Base-by-base conservation (phyloP, 1,140 invertebrate species). In the Samia ricini region DNA sequence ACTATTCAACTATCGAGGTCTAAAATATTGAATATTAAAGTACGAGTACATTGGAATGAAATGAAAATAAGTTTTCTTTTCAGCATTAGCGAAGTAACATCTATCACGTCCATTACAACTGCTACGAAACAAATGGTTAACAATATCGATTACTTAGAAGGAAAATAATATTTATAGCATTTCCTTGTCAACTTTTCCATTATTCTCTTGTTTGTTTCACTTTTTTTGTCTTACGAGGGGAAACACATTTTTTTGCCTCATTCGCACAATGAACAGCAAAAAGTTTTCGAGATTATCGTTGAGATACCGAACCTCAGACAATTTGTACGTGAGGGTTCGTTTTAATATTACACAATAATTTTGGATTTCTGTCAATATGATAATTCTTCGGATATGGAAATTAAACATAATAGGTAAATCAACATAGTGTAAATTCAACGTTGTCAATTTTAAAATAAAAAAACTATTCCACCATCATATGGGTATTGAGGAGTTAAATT, bases 151-250 rank as follows among this genome's bases (percentile, higher is more conserved):
- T n/a, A 54, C 52, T 24, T 24, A 52, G 19, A 52, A 12, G 21
- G 24, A 24, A 55, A 55, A 55, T 22, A 54, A 22, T n/a, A 54
- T 22, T 24, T 55, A 22, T n/a, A n/a, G 51, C 15, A 24, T 55
- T 55, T 24, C 52, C 15, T n/a, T n/a, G 52, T 23, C 20, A 55
- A 55, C 21, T 55, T 55, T 42, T 55, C 21, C 21, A 55, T 55
- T 51, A 51, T 51, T 22, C 50, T 8, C 50, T n/a, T 42, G 33
- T 55, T 15, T 55, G 52, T 55, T 55, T 42, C 33, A 42, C 7
- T 42, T 42, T 42, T n/a, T 42, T 42, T 15, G 33, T 12, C 33
- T 42, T 42, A 42, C 33, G 33, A 42, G n/a, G 33, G 33, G 33
- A 42, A 42, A 42, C 33, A 42, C 33, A 42, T 42, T 42, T 42